These are phyloP conservation scores for Porites evermanni DNA, from an alignment of 92 coral and sea anemone species.

Conservation along the genomic window DNA sequence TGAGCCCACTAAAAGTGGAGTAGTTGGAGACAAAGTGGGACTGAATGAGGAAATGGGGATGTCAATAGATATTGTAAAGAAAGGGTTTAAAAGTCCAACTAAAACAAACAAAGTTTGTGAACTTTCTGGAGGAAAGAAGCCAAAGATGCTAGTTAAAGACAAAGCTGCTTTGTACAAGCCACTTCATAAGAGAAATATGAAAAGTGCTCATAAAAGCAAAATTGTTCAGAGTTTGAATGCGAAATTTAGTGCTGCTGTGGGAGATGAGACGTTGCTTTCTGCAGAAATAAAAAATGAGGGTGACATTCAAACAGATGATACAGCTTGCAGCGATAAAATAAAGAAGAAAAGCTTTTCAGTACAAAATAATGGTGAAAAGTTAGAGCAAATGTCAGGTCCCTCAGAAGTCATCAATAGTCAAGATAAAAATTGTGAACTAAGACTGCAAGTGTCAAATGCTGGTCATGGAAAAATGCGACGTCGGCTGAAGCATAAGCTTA, in stretches of 20 bases:
- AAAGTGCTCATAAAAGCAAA: constrained; percentile 15
- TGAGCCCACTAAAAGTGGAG: neutral
- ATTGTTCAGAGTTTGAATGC: constrained; percentile 30
- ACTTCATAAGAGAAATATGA: neutral
- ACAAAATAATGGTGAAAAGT: neutral
- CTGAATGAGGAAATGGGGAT: neutral
- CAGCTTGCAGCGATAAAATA: neutral
- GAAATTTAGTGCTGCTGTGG: constrained; percentile 6
- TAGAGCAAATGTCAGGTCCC: neutral
- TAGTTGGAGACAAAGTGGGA: neutral
- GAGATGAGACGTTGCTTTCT: neutral
- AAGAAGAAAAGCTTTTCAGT: neutral
- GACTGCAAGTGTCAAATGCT: neutral
- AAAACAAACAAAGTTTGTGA: neutral
- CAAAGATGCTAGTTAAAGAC: constrained; percentile 7
- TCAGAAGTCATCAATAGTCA: neutral
- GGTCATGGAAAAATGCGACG: constrained; percentile 15
- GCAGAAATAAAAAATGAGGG: neutral
- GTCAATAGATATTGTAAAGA: neutral
- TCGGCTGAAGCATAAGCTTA: constrained; percentile 13
- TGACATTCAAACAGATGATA: neutral
- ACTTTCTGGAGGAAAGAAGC: neutral
- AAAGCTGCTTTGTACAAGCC: neutral
- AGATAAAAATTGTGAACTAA: neutral
- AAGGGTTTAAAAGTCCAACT: constrained; percentile 27